A percentile compares a stretch with the other conserved stretches of the same genome.
phyloP scores from a whole-genome alignment of 2,113 vertebrate genomes.

The Myiozetetes cayanensis region DNA sequence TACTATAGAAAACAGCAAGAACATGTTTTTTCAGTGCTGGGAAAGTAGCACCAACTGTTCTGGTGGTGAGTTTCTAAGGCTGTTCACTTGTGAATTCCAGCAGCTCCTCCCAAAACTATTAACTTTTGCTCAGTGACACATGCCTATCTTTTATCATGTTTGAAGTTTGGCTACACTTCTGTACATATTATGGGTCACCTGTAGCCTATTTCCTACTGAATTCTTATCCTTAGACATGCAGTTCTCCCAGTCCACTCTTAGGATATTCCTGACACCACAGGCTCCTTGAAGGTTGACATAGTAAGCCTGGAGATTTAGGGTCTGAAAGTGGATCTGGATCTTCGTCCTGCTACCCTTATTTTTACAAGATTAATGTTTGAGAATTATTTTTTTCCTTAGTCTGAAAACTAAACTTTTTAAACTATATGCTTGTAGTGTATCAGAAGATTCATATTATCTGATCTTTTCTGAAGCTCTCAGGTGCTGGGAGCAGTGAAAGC shows the following conservation, averaged over 20 bases:
- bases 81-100: not conserved
- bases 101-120: not conserved
- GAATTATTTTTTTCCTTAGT: not conserved
- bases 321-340: not conserved
- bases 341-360: not conserved
- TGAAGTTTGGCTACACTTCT: not conserved
- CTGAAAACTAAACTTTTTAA: not conserved
- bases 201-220: not conserved
- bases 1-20: not conserved
- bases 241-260: not conserved
- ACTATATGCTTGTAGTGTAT: not conserved
- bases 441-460: not conserved
- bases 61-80: not conserved
- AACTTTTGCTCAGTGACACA: not conserved
- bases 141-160: not conserved
- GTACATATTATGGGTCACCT: not conserved
- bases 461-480: not conserved
- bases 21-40: not conserved
- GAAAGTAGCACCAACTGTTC: not conserved
- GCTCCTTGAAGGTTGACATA: not conserved
- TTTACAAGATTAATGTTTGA: not conserved
- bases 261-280: not conserved
- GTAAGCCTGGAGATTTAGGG: not conserved
- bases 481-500: not conserved
- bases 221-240: not conserved